phyloP scores from a whole-genome alignment of 2,888 invertebrate species.

The Pecten maximus region DNA sequence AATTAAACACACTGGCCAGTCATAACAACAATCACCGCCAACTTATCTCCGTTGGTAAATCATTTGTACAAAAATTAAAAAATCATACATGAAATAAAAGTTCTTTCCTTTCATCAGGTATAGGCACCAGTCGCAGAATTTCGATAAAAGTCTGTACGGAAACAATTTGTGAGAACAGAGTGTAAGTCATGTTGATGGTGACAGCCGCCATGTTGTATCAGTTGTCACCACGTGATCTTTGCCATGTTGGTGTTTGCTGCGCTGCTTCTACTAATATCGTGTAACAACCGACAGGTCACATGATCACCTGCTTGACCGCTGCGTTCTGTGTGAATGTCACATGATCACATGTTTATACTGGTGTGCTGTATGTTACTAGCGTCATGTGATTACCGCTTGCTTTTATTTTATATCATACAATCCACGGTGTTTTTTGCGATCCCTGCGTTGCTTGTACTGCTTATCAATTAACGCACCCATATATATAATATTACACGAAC shows the following conservation, averaged over 20 bases:
- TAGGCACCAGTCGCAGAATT: conserved; percentile 13
- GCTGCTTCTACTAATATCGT: not conserved
- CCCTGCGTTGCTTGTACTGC: too few relatives aligned
- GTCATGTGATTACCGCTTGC: not conserved
- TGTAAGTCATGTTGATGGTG: not conserved
- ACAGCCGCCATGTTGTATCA: conserved; percentile 7
- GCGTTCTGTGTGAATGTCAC: not conserved
- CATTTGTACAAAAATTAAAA: too few relatives aligned
- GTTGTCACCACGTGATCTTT: not conserved
- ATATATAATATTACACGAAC: too few relatives aligned
- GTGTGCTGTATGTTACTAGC: not conserved
- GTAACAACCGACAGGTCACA: not conserved
- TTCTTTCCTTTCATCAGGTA: conserved; percentile 23
- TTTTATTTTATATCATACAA: not conserved
- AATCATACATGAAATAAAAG: not conserved
- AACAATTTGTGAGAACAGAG: conserved; percentile 13
- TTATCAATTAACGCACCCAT: too few relatives aligned
- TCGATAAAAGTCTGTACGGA: conserved; percentile 28
- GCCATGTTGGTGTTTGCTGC: not conserved
- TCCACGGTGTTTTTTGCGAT: too few relatives aligned
- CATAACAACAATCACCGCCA: too few relatives aligned
- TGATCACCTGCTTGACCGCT: not conserved
- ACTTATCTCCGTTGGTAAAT: too few relatives aligned
- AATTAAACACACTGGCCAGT: too few relatives aligned
- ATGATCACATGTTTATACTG: not conserved